A percentile compares a stretch with the other conserved stretches of the same genome.
phyloP scores from a whole-genome alignment of 1,140 invertebrate species.

The Brachionus calyciflorus region DNA sequence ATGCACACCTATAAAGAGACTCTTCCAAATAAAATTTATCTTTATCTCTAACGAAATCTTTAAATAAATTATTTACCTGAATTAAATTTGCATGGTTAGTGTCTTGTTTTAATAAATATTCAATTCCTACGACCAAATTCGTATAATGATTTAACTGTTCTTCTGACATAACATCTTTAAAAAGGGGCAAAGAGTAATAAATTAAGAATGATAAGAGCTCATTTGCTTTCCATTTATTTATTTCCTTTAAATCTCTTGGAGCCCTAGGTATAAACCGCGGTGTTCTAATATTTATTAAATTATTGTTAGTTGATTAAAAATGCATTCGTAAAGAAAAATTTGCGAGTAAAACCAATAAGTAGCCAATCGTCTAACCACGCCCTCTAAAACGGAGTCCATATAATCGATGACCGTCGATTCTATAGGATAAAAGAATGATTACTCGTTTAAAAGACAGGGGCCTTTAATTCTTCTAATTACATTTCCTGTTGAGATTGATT shows the following conservation, averaged over 20 bases:
- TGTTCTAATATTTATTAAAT: not conserved
- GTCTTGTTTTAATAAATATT: not conserved
- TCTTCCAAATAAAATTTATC: not conserved
- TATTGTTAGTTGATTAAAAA: not conserved
- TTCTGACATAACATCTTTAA: not conserved
- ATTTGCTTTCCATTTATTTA: not conserved
- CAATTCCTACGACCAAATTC: not conserved
- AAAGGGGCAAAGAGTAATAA: not conserved
- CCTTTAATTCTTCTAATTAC: not conserved
- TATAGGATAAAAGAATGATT: not conserved
- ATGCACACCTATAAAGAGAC: not conserved
- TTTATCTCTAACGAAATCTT: not conserved
- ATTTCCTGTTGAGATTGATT: not conserved
- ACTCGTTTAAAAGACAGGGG: not conserved
- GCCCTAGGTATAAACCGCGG: not conserved
- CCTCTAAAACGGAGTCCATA: not conserved
- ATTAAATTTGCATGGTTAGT: not conserved
- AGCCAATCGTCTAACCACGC: not conserved
- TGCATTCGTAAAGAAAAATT: not conserved
- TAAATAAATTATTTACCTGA: not conserved
- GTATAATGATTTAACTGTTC: not conserved
- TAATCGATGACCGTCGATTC: not conserved
- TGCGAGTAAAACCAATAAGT: not conserved
- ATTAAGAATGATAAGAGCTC: not conserved
- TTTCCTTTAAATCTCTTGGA: not conserved